phyloP scores from a whole-genome alignment of 2,888 invertebrate genomes.

The Heteropelma amictum region DNA sequence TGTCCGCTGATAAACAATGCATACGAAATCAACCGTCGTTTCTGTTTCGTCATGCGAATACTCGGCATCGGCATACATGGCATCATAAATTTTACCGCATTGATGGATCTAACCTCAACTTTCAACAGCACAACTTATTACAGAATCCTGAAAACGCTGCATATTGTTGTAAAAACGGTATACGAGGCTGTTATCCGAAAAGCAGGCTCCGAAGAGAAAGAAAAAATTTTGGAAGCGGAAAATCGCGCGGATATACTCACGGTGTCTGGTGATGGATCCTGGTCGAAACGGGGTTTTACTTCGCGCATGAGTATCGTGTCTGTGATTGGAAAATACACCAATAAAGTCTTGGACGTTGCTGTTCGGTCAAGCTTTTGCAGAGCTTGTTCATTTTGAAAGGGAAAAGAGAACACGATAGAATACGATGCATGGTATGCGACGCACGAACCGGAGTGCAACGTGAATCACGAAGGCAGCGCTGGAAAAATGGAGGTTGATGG shows the following conservation, averaged over 20 bases:
- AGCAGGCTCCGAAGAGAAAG: constrained; percentile 54
- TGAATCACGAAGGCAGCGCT: constrained; percentile 25
- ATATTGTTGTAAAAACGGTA: constrained; percentile 16
- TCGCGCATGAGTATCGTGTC: constrained; percentile 50
- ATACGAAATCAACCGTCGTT: no score
- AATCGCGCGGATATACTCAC: constrained; percentile 20
- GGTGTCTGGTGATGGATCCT: constrained; percentile 53
- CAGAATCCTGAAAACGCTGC: constrained; percentile 28
- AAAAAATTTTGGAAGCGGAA: constrained; percentile 46
- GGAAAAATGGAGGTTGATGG: constrained; percentile 58
- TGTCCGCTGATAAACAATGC: no score
- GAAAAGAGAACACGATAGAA: no score
- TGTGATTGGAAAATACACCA: constrained; percentile 56
- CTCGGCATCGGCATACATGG: no score
- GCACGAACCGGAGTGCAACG: constrained; percentile 23
- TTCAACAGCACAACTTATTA: constrained; percentile 40
- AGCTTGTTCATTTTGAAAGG: constrained; percentile 48
- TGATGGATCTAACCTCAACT: no score
- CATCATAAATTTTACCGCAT: constrained; percentile 9
- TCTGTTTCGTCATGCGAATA: no score
- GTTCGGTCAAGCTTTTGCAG: constrained; percentile 55
- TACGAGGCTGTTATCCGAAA: constrained; percentile 32
- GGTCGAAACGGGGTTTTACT: constrained; percentile 51
- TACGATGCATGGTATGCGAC: no score
- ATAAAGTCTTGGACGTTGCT: constrained; percentile 53